Evolutionary conservation across 30 jellyfish, hydroid and myxozoan genomes (phyloP), one percentile per base, ranked within the genome.

Genomic region (Phacellophora camtschatica): DNA sequence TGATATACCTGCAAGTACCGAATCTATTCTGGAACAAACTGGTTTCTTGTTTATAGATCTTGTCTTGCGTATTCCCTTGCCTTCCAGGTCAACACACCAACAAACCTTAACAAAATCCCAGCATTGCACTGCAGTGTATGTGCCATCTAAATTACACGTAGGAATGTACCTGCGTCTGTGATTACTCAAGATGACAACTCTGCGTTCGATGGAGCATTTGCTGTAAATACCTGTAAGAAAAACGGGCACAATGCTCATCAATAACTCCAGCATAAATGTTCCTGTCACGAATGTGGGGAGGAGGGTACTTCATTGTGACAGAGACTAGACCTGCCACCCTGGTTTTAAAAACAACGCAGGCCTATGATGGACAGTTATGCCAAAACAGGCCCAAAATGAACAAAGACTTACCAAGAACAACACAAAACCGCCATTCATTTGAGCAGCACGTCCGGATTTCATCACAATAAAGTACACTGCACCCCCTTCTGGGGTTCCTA

Each of bases 11-110:
- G 45, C 82, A 13, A 78, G 82, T 15, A 43, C 70, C 4, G 63
- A 66, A 46, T 50, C 82, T 30, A 23, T 18, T 13, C 85, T 24
- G 5, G 33, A 19, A 32, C 93, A 81, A 4, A 24, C 27, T 42
- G 93, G 93, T 50, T 81, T 81, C 33, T 85, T 53, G 55, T 67
- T 67, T 12, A 57, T 62, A 29, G 95, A 24, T 1, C 90, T 48
- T 12, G 95, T 36, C 25, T 68, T 83, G 49, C 41, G 37, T 24
- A 48, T 53, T 41, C 74, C 97, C n/a, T 27, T 35, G 29, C 97
- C 97, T 53, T 82, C 95, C 43, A 74, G 39, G 61, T 82, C 81
- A 35, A 83, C 95, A 62, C 97, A 89, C 97, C 97, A 89, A 63
- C 97, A 89, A 16, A 89, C 83, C 1, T 80, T 43, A 24, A 53